Evolutionary conservation across 2,113 vertebrate species (phyloP).

Genomic region (Tiliqua scincoides): DNA sequence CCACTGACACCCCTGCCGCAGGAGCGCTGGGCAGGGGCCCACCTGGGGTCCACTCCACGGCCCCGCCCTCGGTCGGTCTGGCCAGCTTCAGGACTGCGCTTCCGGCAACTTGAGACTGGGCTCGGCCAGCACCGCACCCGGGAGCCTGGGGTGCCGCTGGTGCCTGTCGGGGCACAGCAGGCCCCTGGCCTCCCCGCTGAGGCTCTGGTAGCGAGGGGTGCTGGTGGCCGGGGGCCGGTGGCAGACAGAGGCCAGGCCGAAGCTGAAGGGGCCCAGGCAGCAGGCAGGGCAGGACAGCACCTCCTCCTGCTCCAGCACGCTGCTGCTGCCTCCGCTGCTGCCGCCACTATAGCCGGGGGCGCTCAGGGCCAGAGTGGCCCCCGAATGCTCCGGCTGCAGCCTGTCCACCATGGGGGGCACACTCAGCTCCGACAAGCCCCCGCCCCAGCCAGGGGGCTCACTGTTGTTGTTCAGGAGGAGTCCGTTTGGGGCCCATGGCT

Average conservation of each 20-base stretch:
- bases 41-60: neutral
- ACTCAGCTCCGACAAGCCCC: slow-evolving; percentile 65
- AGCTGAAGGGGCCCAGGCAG: slow-evolving; percentile 83
- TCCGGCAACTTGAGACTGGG: slow-evolving; percentile 87
- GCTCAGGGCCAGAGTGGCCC: slow-evolving; percentile 15
- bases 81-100: slow-evolving; percentile 80
- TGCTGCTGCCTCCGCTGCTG: slow-evolving; percentile 44
- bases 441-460: slow-evolving; percentile 79
- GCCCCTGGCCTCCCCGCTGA: slow-evolving; percentile 83
- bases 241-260: slow-evolving; percentile 87
- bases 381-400: slow-evolving; percentile 53
- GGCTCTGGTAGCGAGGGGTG: slow-evolving; percentile 84
- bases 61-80: neutral
- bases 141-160: slow-evolving; percentile 62
- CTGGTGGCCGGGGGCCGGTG: slow-evolving; percentile 74
- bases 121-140: slow-evolving; percentile 49
- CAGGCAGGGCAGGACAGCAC: slow-evolving; percentile 88
- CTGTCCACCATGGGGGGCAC: slow-evolving; percentile 41
- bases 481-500: slow-evolving; percentile 74
- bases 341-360: slow-evolving; percentile 59
- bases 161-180: slow-evolving; percentile 78
- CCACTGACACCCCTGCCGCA: neutral
- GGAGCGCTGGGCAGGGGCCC: neutral
- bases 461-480: slow-evolving; percentile 84
- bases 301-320: slow-evolving; percentile 83